Percentiles rank a stretch among this genome's conserved stretches.
Conservation (phyloP, 2,888 invertebrate genomes). For the Zygothrica quintamaculata region DNA sequence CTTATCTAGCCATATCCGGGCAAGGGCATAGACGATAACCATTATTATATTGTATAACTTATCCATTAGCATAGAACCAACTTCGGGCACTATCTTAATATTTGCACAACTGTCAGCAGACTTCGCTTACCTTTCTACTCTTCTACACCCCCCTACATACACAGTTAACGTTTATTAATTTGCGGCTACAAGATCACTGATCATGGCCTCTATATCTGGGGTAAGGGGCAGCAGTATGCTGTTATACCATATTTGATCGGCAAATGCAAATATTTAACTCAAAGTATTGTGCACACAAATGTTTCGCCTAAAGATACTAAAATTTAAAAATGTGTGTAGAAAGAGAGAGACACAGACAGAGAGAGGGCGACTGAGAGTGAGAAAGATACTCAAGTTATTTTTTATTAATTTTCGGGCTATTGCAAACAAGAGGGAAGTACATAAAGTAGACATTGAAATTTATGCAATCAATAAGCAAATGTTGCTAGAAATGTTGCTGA, state of each 20-base stretch:
- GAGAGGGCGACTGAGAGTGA: too few species aligned
- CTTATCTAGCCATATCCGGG: conserved; percentile 37
- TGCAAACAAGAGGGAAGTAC: conserved; percentile 23
- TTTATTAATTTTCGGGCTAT: conserved; percentile 19
- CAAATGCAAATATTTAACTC: conserved; percentile 67
- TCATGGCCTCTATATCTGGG: conserved; percentile 42
- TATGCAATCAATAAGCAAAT: background rate
- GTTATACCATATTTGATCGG: conserved; percentile 57
- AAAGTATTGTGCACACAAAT: conserved; percentile 66
- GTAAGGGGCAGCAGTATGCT: conserved; percentile 16
- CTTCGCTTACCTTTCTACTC: too few species aligned
- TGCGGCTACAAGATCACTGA: conserved; percentile 75
- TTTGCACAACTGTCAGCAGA: conserved; percentile 53
- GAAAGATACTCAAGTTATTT: conserved; percentile 23
- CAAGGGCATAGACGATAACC: conserved; percentile 18
- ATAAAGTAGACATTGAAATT: background rate
- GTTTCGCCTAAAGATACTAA: conserved; percentile 45
- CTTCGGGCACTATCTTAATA: conserved; percentile 36
- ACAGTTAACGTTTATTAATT: conserved; percentile 73
- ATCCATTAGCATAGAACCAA: conserved; percentile 35
- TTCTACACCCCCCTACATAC: too few species aligned
- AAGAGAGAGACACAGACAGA: too few species aligned
- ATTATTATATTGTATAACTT: conserved; percentile 3
- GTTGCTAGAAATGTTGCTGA: too few species aligned
- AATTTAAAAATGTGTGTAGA: background rate